phyloP scores from a whole-genome alignment of 2,113 vertebrate species.

The Notarius lentiginosus region DNA sequence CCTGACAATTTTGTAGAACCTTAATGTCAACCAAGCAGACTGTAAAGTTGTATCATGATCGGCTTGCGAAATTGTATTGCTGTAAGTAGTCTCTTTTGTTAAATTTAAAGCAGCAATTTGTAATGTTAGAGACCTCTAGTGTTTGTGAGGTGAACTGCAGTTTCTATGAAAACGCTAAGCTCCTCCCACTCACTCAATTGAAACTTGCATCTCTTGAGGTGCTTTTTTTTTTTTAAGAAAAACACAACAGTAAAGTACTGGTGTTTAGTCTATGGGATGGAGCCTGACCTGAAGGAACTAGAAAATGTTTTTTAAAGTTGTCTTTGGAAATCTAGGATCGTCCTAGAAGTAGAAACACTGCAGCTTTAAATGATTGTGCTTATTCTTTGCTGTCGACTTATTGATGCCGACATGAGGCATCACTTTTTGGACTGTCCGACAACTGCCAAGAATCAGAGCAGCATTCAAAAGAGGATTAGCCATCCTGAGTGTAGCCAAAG shows the following conservation, averaged over 20 bases:
- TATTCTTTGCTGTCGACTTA: neutral
- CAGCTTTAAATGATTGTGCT: neutral
- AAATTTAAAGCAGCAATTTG: neutral
- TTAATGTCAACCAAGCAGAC: too few species aligned
- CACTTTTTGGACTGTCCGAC: conserved; percentile 31
- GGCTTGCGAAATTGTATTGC: too few species aligned
- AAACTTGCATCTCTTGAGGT: neutral
- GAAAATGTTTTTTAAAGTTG: neutral
- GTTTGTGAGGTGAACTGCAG: neutral
- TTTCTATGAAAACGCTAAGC: neutral
- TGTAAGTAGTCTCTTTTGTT: too few species aligned
- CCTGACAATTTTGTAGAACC: too few species aligned
- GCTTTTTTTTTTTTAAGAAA: neutral
- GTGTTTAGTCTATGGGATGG: neutral
- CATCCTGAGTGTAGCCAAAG: conserved; percentile 30
- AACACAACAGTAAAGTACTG: neutral
- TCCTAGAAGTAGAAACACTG: neutral
- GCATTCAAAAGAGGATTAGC: conserved; percentile 45
- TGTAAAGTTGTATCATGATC: too few species aligned
- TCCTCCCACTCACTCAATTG: neutral
- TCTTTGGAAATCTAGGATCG: neutral
- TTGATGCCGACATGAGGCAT: neutral
- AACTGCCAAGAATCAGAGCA: conserved; percentile 29
- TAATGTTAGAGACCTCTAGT: neutral
- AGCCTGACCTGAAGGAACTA: neutral